Percentiles rank a stretch among this genome's conserved stretches.
These are phyloP conservation scores for Eulacestoma nigropectus DNA, from an alignment of 2,113 vertebrate genomes.

Conservation along the genomic window DNA sequence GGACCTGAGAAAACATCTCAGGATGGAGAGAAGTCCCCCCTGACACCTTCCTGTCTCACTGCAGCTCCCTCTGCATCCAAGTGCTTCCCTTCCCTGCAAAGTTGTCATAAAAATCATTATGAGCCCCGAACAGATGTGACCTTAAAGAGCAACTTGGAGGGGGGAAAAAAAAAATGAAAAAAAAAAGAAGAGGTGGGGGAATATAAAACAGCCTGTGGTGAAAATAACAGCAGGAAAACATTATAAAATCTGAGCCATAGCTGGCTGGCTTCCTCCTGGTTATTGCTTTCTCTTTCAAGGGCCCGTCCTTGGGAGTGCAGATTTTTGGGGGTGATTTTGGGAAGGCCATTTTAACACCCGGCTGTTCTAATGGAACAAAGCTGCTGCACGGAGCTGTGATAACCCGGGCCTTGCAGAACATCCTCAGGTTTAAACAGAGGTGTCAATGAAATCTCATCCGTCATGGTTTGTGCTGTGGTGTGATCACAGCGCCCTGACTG, in stretches of 20 bases:
- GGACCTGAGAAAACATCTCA: neutral
- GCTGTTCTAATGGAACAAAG: slow-evolving; percentile 40
- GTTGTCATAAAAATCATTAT: slow-evolving; percentile 75
- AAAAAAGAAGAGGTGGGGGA: neutral
- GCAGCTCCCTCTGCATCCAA: slow-evolving; percentile 20
- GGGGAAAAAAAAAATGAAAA: neutral
- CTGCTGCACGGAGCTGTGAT: neutral
- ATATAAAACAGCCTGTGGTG: slow-evolving; percentile 70
- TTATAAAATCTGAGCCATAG: slow-evolving; percentile 67
- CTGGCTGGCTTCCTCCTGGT: slow-evolving; percentile 62
- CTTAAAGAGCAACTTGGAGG: slow-evolving; percentile 38
- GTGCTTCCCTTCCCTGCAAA: slow-evolving; percentile 57
- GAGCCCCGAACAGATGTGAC: slow-evolving; percentile 74
- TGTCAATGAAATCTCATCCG: neutral
- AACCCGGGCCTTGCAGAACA: neutral
- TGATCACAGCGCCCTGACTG: neutral
- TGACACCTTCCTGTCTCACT: slow-evolving; percentile 15
- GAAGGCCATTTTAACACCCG: neutral
- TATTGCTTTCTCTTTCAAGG: slow-evolving; percentile 73
- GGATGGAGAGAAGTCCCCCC: neutral
- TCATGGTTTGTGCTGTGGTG: neutral
- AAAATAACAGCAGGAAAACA: slow-evolving; percentile 74
- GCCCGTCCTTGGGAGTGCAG: slow-evolving; percentile 22
- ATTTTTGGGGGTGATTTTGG: slow-evolving; percentile 49
- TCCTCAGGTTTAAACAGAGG: neutral